Percentiles rank a stretch among this genome's conserved stretches.
phyloP scores from a whole-genome alignment of 2,888 invertebrate genomes.

The Tinea semifulvella region DNA sequence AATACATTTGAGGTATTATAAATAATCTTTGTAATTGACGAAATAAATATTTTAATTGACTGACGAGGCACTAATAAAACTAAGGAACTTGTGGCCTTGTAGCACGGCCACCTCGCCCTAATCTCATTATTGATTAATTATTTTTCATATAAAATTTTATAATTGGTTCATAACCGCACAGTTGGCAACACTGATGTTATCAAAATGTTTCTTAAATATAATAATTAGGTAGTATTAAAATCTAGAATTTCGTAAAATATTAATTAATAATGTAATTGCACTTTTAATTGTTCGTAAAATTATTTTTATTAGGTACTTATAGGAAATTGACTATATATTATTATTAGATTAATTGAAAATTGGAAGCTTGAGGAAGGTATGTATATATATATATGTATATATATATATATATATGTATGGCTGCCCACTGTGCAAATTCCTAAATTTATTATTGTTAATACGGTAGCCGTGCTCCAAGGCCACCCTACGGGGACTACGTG shows the following conservation, averaged over 20 bases:
- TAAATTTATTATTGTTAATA: neutral
- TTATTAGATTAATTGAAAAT: neutral
- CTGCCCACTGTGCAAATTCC: constrained; percentile 1
- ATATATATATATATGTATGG: neutral
- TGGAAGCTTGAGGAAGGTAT: neutral
- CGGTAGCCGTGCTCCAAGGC: constrained; percentile 15
- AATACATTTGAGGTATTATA: constrained; percentile 20
- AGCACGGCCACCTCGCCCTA: constrained; percentile 19
- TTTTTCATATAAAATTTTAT: constrained; percentile 18
- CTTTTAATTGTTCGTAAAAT: constrained; percentile 3
- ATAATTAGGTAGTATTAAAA: no score
- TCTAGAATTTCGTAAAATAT: neutral
- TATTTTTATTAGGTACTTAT: neutral
- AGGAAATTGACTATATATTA: constrained; percentile 6
- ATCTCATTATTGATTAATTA: constrained; percentile 17
- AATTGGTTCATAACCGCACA: constrained; percentile 15
- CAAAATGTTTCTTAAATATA: neutral
- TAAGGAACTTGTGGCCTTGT: constrained; percentile 27
- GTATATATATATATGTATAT: neutral
- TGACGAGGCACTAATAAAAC: constrained; percentile 48
- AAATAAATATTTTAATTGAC: constrained; percentile 56
- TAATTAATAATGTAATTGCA: no score
- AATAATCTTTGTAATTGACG: constrained; percentile 47
- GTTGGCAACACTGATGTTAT: neutral
- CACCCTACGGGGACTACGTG: constrained; percentile 27